These are phyloP conservation scores for Gymnoscopelus braueri DNA, from an alignment of 2,797 vertebrate genomes.

Conservation along the genomic window DNA sequence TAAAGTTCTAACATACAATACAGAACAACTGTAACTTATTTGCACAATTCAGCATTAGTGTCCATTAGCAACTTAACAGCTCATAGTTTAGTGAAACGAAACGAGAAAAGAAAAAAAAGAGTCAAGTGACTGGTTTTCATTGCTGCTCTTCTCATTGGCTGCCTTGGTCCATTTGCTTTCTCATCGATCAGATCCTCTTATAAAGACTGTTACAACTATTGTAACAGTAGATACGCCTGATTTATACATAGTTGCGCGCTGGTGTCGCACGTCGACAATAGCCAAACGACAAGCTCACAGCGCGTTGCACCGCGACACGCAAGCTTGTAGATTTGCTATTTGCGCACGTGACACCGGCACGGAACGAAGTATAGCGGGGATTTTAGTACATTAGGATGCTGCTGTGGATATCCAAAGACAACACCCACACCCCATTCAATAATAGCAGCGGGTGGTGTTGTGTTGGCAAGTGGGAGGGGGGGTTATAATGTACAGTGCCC, in stretches of 20 bases:
- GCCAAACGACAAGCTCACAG: no score
- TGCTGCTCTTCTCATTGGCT: constrained; percentile 71
- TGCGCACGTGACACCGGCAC: no score
- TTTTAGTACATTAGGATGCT: constrained; percentile 23
- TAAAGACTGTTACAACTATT: constrained; percentile 60
- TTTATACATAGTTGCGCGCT: no score
- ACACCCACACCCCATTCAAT: constrained; percentile 14
- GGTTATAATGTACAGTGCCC: constrained; percentile 13
- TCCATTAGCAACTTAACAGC: constrained; percentile 32
- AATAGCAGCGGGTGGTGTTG: constrained; percentile 27
- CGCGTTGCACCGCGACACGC: no score
- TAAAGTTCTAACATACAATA: constrained; percentile 53
- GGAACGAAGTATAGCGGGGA: no score
- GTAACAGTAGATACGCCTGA: constrained; percentile 18
- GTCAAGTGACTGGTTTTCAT: constrained; percentile 45
- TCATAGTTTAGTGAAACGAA: constrained; percentile 48
- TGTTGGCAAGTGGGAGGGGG: neutral
- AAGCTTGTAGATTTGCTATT: no score
- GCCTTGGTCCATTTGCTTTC: constrained; percentile 65
- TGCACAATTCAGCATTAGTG: constrained; percentile 52
- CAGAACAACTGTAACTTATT: constrained; percentile 59
- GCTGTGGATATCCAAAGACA: constrained; percentile 36
- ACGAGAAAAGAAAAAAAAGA: constrained; percentile 23
- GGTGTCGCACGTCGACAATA: no score
- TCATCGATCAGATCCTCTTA: constrained; percentile 52